Evolutionary conservation across 2,888 invertebrate genomes (phyloP).

Genomic region (Dastarcus helophoroides): DNA sequence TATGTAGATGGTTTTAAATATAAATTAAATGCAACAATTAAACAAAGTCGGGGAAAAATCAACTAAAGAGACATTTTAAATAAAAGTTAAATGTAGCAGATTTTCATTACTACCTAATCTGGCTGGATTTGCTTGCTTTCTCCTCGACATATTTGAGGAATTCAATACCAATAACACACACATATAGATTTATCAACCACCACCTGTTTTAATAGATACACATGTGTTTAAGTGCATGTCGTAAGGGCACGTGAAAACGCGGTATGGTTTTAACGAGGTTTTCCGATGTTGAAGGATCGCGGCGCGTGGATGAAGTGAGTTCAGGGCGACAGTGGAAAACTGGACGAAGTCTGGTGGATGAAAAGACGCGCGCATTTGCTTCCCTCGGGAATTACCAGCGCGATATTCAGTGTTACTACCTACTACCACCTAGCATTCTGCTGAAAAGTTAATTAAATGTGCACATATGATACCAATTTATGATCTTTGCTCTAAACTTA

Average conservation of each 20-base stretch:
- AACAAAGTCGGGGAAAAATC: background rate
- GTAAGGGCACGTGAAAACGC: constrained; percentile 3
- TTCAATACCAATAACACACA: background rate
- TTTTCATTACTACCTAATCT: constrained; percentile 9
- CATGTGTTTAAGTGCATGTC: too few relatives aligned
- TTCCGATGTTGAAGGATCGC: too few relatives aligned
- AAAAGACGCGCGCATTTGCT: constrained; percentile 30
- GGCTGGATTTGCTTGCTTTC: constrained; percentile 12
- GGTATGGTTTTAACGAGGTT: too few relatives aligned
- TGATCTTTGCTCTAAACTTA: constrained; percentile 3
- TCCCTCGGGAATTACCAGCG: constrained; percentile 26
- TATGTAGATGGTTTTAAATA: too few relatives aligned
- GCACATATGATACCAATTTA: constrained; percentile 6
- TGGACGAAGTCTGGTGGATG: constrained; percentile 21
- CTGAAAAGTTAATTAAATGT: constrained; percentile 8
- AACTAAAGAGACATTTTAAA: background rate
- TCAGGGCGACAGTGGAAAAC: constrained; percentile 7
- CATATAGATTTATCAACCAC: background rate
- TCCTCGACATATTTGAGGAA: constrained; percentile 7
- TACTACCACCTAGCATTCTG: constrained; percentile 6
- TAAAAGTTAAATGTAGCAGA: too few relatives aligned
- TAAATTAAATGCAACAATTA: too few relatives aligned
- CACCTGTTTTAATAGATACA: too few relatives aligned
- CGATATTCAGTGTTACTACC: constrained; percentile 24
- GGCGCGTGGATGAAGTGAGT: background rate